phyloP scores from a whole-genome alignment of 2,888 invertebrate genomes.

The Gibbula magus region DNA sequence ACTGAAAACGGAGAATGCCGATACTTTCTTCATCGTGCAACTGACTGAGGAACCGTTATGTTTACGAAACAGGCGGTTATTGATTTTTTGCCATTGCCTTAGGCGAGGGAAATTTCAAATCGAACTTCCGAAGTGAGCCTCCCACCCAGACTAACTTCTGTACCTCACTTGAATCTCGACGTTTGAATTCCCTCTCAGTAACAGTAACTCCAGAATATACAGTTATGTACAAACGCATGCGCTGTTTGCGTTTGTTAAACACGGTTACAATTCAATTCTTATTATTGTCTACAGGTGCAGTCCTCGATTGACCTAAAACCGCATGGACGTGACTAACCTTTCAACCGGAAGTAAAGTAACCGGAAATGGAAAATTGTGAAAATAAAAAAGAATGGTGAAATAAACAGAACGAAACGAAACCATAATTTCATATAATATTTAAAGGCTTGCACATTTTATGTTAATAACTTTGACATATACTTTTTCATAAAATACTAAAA shows the following conservation, averaged over 20 bases:
- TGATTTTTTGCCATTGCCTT: background rate
- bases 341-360: background rate
- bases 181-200: too few relatives aligned
- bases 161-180: too few relatives aligned
- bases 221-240: too few relatives aligned
- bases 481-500: too few relatives aligned
- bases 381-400: too few relatives aligned
- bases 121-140: too few relatives aligned
- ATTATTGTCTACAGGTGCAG: background rate
- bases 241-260: too few relatives aligned
- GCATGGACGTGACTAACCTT: background rate
- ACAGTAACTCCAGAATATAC: too few relatives aligned
- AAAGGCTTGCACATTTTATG: background rate
- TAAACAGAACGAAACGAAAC: background rate
- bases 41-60: background rate
- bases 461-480: too few relatives aligned
- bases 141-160: too few relatives aligned
- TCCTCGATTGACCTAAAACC: background rate
- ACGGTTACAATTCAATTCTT: too few relatives aligned
- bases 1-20: conserved; percentile 61
- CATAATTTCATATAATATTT: too few relatives aligned
- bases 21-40: conserved; percentile 55
- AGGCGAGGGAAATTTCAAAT: conserved; percentile 11
- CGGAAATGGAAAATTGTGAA: background rate
- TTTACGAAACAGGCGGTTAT: background rate